A percentile compares a stretch with the other conserved stretches of the same genome.
Evolutionary conservation across 2,888 invertebrate species (phyloP).

Genomic region (Crioceris asparagi): DNA sequence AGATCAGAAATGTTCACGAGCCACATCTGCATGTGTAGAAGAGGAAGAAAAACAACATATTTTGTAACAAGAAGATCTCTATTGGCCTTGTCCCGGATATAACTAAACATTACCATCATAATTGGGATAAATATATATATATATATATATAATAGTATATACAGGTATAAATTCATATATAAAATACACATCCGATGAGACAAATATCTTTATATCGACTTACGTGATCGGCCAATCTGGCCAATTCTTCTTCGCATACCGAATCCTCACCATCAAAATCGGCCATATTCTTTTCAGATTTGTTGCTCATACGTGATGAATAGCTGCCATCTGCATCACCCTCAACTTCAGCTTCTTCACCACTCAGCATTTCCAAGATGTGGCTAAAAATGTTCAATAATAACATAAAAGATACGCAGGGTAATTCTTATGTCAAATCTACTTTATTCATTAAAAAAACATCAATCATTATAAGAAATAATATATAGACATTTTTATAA

Average conservation of each 20-base stretch:
- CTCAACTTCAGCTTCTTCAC: conserved; percentile 54
- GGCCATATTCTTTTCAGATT: conserved; percentile 89
- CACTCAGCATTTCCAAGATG: conserved; percentile 54
- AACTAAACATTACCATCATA: no score
- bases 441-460: background rate
- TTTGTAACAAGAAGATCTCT: no score
- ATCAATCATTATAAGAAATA: background rate
- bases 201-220: no score
- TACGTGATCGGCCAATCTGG: conserved; percentile 62
- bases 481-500: background rate
- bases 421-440: background rate
- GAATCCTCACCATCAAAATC: conserved; percentile 89
- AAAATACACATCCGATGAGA: no score
- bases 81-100: no score
- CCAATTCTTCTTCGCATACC: conserved; percentile 72
- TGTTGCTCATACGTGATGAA: conserved; percentile 85
- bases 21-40: no score
- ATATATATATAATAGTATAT: no score
- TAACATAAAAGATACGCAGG: background rate
- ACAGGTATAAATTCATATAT: no score
- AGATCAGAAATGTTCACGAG: no score
- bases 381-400: conserved; percentile 37
- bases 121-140: no score
- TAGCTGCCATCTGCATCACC: conserved; percentile 61
- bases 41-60: no score